phyloP scores from a whole-genome alignment of 1,140 invertebrate genomes.

The Phocides pigmalion region DNA sequence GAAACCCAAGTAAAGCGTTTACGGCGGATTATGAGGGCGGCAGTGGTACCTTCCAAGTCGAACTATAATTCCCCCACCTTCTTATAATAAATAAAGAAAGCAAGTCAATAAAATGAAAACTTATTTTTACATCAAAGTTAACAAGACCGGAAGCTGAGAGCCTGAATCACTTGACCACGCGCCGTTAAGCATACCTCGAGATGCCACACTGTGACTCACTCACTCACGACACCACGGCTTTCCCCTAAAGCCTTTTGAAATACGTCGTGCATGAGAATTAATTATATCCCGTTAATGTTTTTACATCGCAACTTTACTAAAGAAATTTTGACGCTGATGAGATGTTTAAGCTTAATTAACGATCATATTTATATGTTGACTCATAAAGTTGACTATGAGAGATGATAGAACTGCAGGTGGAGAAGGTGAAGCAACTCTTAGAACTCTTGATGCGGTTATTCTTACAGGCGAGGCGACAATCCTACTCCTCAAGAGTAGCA shows the following conservation, averaged over 20 bases:
- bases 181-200: constrained; percentile 15
- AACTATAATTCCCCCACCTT: no score
- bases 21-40: no score
- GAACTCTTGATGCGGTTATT: no score
- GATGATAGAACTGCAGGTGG: no score
- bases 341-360: neutral
- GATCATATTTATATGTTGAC: no score
- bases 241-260: constrained; percentile 31
- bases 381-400: no score
- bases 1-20: no score
- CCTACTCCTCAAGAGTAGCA: no score
- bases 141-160: neutral
- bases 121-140: neutral
- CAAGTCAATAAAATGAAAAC: neutral
- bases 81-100: neutral
- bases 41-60: no score
- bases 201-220: constrained; percentile 10
- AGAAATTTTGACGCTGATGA: neutral
- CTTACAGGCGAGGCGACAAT: no score
- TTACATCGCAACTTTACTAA: neutral
- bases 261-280: neutral
- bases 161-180: constrained; percentile 13
- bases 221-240: constrained; percentile 7
- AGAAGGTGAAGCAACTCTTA: no score
- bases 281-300: neutral